Evolutionary conservation across 2,797 vertebrate genomes (phyloP).

Genomic region (Pseudomugil gertrudae): DNA sequence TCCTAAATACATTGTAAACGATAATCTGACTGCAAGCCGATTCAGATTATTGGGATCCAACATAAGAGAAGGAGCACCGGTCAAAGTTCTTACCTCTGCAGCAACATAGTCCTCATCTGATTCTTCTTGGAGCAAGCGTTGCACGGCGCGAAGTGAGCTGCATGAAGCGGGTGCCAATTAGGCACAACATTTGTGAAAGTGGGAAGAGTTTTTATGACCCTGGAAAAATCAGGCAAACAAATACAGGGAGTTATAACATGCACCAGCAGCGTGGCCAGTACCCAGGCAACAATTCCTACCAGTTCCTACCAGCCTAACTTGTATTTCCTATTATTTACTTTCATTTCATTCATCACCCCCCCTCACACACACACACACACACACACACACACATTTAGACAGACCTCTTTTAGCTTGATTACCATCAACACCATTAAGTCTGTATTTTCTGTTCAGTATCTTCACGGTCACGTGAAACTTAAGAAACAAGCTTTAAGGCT

Average conservation of each 20-base stretch:
- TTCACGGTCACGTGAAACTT: not conserved
- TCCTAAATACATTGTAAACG: too few species aligned
- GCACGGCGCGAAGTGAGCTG: slow-evolving; percentile 84
- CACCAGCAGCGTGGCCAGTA: not conserved
- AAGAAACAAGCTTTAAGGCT: not conserved
- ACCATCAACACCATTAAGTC: too few species aligned
- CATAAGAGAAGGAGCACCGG: too few species aligned
- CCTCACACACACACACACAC: too few species aligned
- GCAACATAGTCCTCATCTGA: slow-evolving; percentile 86
- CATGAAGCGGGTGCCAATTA: slow-evolving; percentile 90
- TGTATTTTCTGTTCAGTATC: not conserved
- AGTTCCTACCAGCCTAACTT: not conserved
- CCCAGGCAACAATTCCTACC: not conserved
- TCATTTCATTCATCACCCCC: too few species aligned
- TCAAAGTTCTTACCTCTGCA: slow-evolving; percentile 83
- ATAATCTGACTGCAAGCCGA: not conserved
- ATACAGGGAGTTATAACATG: not conserved
- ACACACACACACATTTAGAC: too few species aligned
- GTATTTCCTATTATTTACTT: not conserved
- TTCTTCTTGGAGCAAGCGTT: slow-evolving; percentile 82
- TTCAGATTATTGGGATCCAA: not conserved
- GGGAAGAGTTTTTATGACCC: slow-evolving; percentile 84
- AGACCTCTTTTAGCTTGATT: too few species aligned
- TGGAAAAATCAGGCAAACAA: slow-evolving; percentile 49
- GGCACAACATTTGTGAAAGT: slow-evolving; percentile 86